phyloP scores from a whole-genome alignment of 1,140 invertebrate genomes.

The Babylonia areolata region DNA sequence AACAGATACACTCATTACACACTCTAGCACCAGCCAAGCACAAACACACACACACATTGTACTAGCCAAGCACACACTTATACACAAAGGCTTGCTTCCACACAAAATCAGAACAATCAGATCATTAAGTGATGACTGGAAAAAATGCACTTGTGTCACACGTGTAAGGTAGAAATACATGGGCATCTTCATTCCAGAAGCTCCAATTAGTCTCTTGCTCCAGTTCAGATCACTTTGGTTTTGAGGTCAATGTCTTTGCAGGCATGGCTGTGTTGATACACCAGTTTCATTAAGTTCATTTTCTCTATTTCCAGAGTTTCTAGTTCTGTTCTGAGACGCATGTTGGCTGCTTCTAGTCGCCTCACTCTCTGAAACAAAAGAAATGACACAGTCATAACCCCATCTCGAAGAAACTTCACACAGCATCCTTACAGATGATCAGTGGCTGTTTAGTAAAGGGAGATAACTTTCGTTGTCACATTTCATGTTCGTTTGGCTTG shows the following conservation, averaged over 20 bases:
- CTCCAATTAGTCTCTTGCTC: neutral
- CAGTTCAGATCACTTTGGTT: neutral
- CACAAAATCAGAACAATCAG: too few relatives aligned
- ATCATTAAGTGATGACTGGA: too few relatives aligned
- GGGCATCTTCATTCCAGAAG: too few relatives aligned
- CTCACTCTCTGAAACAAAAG: slow-evolving; percentile 31
- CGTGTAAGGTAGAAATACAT: too few relatives aligned
- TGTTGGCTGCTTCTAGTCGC: slow-evolving; percentile 27
- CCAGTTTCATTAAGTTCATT: slow-evolving; percentile 3
- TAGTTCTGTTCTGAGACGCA: neutral
- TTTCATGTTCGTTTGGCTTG: too few relatives aligned
- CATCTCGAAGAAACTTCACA: too few relatives aligned
- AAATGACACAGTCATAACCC: too few relatives aligned
- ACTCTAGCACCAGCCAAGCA: neutral
- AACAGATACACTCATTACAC: neutral
- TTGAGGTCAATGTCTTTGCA: slow-evolving; percentile 21
- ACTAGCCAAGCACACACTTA: neutral
- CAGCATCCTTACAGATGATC: too few relatives aligned
- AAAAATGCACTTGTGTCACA: too few relatives aligned
- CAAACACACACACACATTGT: neutral
- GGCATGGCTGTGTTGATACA: slow-evolving; percentile 12
- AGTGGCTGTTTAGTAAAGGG: too few relatives aligned
- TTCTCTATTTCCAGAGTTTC: slow-evolving; percentile 29
- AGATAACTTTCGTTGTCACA: too few relatives aligned
- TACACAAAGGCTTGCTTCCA: too few relatives aligned